Percentiles rank a stretch among this genome's conserved stretches.
Evolutionary conservation across 2,797 vertebrate species (phyloP).

Genomic region (Caiman crocodilus): DNA sequence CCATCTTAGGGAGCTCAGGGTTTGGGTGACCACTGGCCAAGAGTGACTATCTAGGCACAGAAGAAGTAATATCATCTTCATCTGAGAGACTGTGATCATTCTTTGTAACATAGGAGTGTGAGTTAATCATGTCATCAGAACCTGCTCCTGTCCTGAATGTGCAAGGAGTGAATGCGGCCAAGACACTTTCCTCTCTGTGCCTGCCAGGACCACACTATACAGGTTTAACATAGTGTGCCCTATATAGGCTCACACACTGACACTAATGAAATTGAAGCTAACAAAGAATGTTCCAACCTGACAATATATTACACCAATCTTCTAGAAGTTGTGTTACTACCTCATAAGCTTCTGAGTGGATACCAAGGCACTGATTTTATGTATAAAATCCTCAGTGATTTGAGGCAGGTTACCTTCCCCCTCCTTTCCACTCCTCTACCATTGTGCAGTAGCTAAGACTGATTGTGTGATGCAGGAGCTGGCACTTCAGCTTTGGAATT

Average conservation of each 20-base stretch:
- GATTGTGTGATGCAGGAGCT: neutral
- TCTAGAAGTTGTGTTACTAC: neutral
- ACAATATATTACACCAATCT: neutral
- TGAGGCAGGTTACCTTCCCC: neutral
- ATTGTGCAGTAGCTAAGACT: neutral
- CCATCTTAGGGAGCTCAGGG: too few species aligned
- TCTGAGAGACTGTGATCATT: neutral
- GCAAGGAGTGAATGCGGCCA: neutral
- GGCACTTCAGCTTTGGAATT: neutral
- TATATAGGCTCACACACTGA: neutral
- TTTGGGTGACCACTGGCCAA: neutral
- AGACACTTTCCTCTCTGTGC: neutral
- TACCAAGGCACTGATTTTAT: neutral
- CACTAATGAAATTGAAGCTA: neutral
- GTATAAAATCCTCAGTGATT: neutral
- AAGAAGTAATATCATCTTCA: neutral
- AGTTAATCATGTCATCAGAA: neutral
- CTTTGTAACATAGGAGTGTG: neutral
- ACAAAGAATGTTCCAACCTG: neutral
- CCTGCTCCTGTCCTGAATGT: neutral
- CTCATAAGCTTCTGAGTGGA: neutral
- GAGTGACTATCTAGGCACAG: neutral
- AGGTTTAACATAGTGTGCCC: neutral
- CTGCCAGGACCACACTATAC: neutral
- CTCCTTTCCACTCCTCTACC: neutral